Evolutionary conservation across 1,140 invertebrate genomes (phyloP).

Genomic region (Aphelenchoides fujianensis): DNA sequence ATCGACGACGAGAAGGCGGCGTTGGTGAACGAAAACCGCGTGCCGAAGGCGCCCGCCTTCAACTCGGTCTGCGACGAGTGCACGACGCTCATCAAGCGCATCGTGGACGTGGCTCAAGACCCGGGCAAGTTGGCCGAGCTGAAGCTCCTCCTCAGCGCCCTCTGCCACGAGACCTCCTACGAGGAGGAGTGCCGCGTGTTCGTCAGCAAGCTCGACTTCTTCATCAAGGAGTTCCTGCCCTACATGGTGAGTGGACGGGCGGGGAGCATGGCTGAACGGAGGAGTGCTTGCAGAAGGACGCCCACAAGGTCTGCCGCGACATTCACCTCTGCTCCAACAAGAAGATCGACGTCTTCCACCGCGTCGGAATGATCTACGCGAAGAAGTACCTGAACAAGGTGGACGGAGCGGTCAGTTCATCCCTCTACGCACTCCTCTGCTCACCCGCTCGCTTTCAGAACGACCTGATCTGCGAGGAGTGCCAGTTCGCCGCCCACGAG

Average conservation of each 20-base stretch:
- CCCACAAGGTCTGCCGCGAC: slow-evolving; percentile 48
- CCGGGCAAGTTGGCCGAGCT: slow-evolving; percentile 54
- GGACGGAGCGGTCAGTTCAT: slow-evolving; percentile 39
- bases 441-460: slow-evolving; percentile 26
- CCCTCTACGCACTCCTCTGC: background rate
- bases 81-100: slow-evolving; percentile 46
- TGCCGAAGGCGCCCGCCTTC: slow-evolving; percentile 20
- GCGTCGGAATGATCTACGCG: slow-evolving; percentile 53
- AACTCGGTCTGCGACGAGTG: slow-evolving; percentile 46
- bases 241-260: slow-evolving; percentile 44
- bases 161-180: slow-evolving; percentile 59
- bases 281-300: slow-evolving; percentile 46
- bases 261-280: background rate
- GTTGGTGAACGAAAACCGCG: slow-evolving; percentile 36
- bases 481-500: slow-evolving; percentile 59
- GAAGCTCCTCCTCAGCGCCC: slow-evolving; percentile 48
- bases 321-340: slow-evolving; percentile 55
- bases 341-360: slow-evolving; percentile 57
- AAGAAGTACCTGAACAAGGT: slow-evolving; percentile 42
- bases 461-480: slow-evolving; percentile 59
- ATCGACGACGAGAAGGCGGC: slow-evolving; percentile 32
- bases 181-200: slow-evolving; percentile 55
- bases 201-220: slow-evolving; percentile 53
- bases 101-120: slow-evolving; percentile 55
- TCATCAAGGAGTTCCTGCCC: slow-evolving; percentile 54